A percentile compares a stretch with the other conserved stretches of the same genome.
phyloP scores from a whole-genome alignment of 2,888 invertebrate genomes.

The Anticlea derivata region DNA sequence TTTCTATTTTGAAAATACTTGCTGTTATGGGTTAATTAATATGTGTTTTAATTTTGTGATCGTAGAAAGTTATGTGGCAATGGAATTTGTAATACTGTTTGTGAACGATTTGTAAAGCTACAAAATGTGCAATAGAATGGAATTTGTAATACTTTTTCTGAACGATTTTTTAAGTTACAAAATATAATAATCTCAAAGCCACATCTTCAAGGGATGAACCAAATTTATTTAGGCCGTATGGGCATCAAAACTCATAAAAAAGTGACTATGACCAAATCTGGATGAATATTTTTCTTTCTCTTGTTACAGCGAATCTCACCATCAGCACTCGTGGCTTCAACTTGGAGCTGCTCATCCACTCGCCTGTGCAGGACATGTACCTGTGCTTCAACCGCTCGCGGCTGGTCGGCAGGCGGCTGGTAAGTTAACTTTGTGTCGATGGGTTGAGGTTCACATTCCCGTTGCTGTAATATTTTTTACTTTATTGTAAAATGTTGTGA shows the following conservation, averaged over 20 bases:
- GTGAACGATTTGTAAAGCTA: conserved; percentile 12
- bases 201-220: neutral
- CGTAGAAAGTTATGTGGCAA: conserved; percentile 49
- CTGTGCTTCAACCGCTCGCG: conserved; percentile 90
- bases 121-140: no score
- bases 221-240: no score
- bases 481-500: neutral
- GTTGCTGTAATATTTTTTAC: neutral
- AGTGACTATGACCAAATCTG: no score
- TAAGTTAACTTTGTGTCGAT: conserved; percentile 45
- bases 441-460: conserved; percentile 1
- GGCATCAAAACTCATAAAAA: no score
- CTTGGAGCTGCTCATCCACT: conserved; percentile 86
- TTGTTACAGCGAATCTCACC: conserved; percentile 87
- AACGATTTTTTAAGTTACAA: conserved; percentile 9
- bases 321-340: conserved; percentile 85
- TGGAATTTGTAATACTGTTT: conserved; percentile 8
- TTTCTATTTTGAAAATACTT: conserved; percentile 59
- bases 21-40: conserved; percentile 64
- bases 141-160: conserved; percentile 8
- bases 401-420: conserved; percentile 88
- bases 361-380: conserved; percentile 88
- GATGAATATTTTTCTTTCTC: conserved; percentile 17
- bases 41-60: conserved; percentile 41
- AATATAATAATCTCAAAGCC: conserved; percentile 9